A percentile compares a stretch with the other conserved stretches of the same genome.
Evolutionary conservation across 2,113 vertebrate species (phyloP).

Genomic region (Helogale parvula): DNA sequence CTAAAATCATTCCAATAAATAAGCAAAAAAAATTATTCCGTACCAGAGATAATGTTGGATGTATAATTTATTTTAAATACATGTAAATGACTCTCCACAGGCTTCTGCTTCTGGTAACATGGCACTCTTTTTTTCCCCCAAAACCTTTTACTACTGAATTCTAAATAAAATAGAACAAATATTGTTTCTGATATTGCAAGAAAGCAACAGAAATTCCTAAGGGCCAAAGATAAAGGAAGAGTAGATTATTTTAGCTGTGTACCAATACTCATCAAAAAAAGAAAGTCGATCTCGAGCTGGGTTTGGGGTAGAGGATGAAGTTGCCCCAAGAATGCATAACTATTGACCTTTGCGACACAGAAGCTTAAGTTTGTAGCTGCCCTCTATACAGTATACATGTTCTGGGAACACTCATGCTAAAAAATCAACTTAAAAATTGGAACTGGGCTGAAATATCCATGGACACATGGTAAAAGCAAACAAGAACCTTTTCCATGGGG

Average conservation of each 20-base stretch:
- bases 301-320: neutral
- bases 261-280: neutral
- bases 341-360: neutral
- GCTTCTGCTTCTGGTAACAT: conserved; percentile 21
- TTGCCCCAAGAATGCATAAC: neutral
- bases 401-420: neutral
- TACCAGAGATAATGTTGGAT: conserved; percentile 20
- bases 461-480: conserved; percentile 17
- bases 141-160: neutral
- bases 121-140: neutral
- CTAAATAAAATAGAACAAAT: conserved; percentile 32
- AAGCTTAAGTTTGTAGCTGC: neutral
- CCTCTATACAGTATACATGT: neutral
- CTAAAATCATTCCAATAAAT: neutral
- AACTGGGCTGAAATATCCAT: conserved; percentile 9
- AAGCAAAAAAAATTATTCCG: neutral
- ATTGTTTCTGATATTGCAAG: conserved; percentile 32
- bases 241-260: neutral
- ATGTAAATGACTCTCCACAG: neutral
- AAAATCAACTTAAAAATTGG: conserved; percentile 20
- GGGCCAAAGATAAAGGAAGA: neutral
- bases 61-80: neutral
- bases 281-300: neutral
- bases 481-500: neutral
- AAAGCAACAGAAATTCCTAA: neutral